Percentiles rank a stretch among this genome's conserved stretches.
Conservation (phyloP, 2,888 invertebrate species). For the Eudasyphora cyanicolor region DNA sequence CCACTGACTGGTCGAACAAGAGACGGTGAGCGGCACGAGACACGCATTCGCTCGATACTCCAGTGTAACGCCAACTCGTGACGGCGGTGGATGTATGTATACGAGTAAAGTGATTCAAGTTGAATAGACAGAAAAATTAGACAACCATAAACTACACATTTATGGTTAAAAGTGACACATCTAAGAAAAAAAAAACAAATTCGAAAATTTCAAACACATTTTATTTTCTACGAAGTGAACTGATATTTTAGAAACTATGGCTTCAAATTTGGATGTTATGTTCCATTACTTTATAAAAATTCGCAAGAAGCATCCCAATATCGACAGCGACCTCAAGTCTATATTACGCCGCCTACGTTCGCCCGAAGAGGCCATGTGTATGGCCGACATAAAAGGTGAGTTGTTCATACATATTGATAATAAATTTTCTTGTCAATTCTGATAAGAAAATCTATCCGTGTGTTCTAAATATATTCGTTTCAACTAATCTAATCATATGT, state of each 20-base stretch:
- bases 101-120: not conserved
- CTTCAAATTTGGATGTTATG: not conserved
- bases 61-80: not conserved
- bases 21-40: not conserved
- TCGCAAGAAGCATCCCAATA: conserved; percentile 6
- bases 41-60: not conserved
- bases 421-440: not conserved
- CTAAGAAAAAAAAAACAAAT: not conserved
- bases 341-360: not conserved
- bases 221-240: not conserved
- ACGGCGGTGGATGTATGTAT: not conserved
- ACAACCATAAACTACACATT: too few species aligned
- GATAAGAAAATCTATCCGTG: not conserved
- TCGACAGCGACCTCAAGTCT: not conserved
- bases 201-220: not conserved
- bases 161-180: not conserved
- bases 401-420: not conserved
- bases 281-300: conserved; percentile 10
- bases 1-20: not conserved
- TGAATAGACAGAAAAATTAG: not conserved
- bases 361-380: conserved; percentile 22
- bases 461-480: not conserved
- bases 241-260: not conserved
- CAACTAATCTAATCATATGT: not conserved
- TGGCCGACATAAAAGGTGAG: conserved; percentile 18